Evolutionary conservation across 2,797 vertebrate species (phyloP).

Genomic region (Pseudopleuronectes americanus): DNA sequence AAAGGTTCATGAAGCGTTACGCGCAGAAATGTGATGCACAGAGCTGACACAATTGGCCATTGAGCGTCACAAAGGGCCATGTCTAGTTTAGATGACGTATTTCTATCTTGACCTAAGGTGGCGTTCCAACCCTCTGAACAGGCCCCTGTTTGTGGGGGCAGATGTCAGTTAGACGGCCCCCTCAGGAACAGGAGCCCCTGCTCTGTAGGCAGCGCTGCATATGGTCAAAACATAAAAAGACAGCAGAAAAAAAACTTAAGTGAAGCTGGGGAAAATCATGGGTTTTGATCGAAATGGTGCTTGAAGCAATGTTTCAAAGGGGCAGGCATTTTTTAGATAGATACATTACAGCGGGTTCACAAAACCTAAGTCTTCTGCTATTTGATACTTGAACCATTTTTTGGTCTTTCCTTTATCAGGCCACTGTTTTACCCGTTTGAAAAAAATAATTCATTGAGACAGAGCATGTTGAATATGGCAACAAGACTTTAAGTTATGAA

Average conservation of each 20-base stretch:
- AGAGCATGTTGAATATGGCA: not conserved
- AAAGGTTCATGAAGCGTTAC: conserved; percentile 45
- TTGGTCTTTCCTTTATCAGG: not conserved
- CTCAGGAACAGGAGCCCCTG: conserved; percentile 30
- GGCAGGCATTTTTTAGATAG: conserved; percentile 17
- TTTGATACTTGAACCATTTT: conserved; percentile 34
- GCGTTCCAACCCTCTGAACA: conserved; percentile 42
- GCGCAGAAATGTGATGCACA: conserved; percentile 56
- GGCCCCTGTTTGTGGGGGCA: conserved; percentile 49
- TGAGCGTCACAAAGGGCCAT: conserved; percentile 38
- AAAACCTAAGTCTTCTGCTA: not conserved
- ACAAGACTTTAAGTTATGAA: conserved; percentile 10
- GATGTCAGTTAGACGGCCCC: conserved; percentile 53
- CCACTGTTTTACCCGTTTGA: not conserved
- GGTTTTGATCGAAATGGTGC: conserved; percentile 27
- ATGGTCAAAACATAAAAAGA: conserved; percentile 50
- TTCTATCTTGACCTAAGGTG: conserved; percentile 43
- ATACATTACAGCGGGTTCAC: conserved; percentile 10
- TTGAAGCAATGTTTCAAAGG: conserved; percentile 29
- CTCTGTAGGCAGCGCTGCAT: conserved; percentile 34
- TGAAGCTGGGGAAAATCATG: not conserved
- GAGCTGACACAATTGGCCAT: conserved; percentile 46
- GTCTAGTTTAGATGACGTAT: conserved; percentile 49
- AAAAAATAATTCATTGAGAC: conserved; percentile 11
- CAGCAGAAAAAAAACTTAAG: conserved; percentile 41